Conservation (phyloP, 2,888 invertebrate genomes). For the Campoplex nolae region DNA sequence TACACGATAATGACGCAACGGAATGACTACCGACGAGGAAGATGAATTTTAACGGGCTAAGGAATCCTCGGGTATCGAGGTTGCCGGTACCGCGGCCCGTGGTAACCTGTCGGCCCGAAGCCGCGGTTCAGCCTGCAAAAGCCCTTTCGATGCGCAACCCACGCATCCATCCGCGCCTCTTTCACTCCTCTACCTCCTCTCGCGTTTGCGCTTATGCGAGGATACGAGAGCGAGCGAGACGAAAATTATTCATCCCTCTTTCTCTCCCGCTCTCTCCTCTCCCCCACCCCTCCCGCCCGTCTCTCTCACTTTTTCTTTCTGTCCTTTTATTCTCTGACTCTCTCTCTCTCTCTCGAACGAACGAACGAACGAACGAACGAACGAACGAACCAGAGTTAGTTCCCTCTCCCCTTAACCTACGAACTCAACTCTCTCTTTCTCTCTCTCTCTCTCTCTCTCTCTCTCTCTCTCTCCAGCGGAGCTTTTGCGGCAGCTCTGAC, state of each 20-base stretch:
- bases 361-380: too few species aligned
- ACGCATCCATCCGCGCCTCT: constrained; percentile 64
- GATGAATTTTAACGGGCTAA: constrained; percentile 21
- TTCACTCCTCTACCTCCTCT: constrained; percentile 11
- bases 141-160: constrained; percentile 70
- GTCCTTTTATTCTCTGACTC: constrained; percentile 26
- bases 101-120: constrained; percentile 76
- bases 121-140: constrained; percentile 74
- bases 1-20: constrained; percentile 36
- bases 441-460: too few species aligned
- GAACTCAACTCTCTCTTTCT: neutral
- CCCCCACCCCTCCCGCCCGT: neutral
- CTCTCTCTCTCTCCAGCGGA: constrained; percentile 7
- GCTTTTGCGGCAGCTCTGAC: constrained; percentile 48
- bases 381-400: constrained; percentile 29
- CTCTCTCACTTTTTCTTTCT: neutral
- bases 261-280: neutral
- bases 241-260: constrained; percentile 9
- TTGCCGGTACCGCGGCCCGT: constrained; percentile 75
- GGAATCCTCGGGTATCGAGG: constrained; percentile 66
- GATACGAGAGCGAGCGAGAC: constrained; percentile 17
- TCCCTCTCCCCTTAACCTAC: constrained; percentile 22
- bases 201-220: constrained; percentile 61
- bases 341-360: too few species aligned
- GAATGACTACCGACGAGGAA: constrained; percentile 47